phyloP scores from a whole-genome alignment of 2,888 invertebrate genomes.

The Microctonus aethiopoides region DNA sequence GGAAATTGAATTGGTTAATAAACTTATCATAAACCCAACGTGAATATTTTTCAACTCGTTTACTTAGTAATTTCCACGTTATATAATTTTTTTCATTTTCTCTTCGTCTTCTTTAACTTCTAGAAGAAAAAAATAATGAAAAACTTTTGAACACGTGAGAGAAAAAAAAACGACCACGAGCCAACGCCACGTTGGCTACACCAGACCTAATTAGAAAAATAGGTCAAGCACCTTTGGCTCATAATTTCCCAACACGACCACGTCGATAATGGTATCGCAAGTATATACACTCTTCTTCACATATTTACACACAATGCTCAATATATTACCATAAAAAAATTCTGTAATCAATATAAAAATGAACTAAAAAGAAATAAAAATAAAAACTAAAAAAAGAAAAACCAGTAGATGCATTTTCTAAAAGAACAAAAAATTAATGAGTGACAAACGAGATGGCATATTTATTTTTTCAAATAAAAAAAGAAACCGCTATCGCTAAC shows the following conservation, averaged over 20 bases:
- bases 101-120: neutral
- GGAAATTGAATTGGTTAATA: neutral
- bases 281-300: neutral
- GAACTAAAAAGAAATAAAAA: no score
- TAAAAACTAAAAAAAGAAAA: neutral
- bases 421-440: no score
- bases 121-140: neutral
- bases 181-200: conserved; percentile 6
- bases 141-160: neutral
- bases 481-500: neutral
- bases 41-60: conserved; percentile 5
- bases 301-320: neutral
- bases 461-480: neutral
- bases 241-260: conserved; percentile 36
- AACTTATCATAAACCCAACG: neutral
- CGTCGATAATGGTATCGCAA: conserved; percentile 8
- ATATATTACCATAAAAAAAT: neutral
- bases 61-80: neutral
- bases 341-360: neutral
- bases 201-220: conserved; percentile 35
- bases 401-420: neutral
- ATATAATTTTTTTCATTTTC: neutral
- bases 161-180: neutral
- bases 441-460: no score
- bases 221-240: conserved; percentile 38